Conservation (phyloP, 2,113 vertebrate genomes). For the Oncorhynchus mykiss region DNA sequence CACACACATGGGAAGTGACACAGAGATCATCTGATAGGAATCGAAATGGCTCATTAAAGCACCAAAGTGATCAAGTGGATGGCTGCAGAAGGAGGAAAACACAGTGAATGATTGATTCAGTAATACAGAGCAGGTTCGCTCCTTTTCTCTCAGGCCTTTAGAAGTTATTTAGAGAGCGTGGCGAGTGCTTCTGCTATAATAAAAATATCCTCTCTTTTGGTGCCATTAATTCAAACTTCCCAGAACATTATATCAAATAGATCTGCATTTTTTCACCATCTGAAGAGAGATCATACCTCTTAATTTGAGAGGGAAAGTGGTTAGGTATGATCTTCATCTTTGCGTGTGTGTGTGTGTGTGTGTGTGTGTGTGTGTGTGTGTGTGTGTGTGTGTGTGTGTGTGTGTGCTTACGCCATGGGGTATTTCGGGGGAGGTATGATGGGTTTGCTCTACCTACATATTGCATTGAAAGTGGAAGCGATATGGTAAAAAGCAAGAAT, state of each 20-base stretch:
- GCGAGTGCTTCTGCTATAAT: constrained; percentile 53
- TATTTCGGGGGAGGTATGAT: too few relatives aligned
- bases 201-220: constrained; percentile 45
- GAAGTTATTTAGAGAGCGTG: constrained; percentile 67
- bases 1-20: constrained; percentile 23
- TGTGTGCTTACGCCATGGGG: too few relatives aligned
- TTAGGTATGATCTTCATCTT: neutral
- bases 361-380: too few relatives aligned
- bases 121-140: constrained; percentile 49
- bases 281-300: constrained; percentile 25
- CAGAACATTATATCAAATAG: constrained; percentile 38
- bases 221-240: constrained; percentile 46
- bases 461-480: too few relatives aligned
- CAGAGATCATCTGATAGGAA: constrained; percentile 65
- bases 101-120: constrained; percentile 70
- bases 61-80: constrained; percentile 60
- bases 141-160: constrained; percentile 63
- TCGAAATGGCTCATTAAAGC: constrained; percentile 74
- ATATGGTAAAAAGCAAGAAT: too few relatives aligned
- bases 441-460: too few relatives aligned
- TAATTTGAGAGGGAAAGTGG: neutral
- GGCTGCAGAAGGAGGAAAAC: constrained; percentile 61
- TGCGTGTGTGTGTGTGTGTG: neutral
- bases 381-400: neutral
- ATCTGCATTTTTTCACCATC: constrained; percentile 28